Conservation (phyloP, 2,113 vertebrate genomes). For the Peromyscus californicus region DNA sequence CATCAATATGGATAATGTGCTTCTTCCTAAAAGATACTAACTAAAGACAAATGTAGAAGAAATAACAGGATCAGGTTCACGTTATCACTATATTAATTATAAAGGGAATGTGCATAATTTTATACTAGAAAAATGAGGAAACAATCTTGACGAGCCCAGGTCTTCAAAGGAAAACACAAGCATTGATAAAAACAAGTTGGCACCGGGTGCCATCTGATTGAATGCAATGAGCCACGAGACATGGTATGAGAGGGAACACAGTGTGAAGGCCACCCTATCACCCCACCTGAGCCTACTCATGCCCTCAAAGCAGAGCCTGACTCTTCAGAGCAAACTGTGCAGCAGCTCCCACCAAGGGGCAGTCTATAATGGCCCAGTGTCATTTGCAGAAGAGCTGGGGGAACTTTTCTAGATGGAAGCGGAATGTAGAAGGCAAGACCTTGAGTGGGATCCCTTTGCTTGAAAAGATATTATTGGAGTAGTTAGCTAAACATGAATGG, state of each 20-base stretch:
- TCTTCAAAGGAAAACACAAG: not conserved
- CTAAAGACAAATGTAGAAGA: not conserved
- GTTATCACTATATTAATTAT: not conserved
- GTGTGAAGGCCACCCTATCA: not conserved
- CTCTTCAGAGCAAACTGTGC: not conserved
- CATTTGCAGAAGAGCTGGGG: not conserved
- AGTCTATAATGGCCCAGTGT: not conserved
- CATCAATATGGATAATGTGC: not conserved
- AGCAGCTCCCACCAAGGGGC: not conserved
- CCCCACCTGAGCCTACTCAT: not conserved
- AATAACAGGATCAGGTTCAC: not conserved
- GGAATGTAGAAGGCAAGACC: not conserved
- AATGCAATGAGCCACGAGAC: not conserved
- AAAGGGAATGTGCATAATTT: not conserved
- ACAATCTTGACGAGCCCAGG: not conserved
- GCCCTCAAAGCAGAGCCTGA: not conserved
- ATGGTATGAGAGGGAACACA: not conserved
- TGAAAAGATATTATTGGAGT: not conserved
- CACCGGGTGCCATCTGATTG: not conserved
- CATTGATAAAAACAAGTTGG: not conserved
- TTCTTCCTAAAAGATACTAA: constrained; percentile 19
- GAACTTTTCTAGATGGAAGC: not conserved
- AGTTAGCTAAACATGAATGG: not conserved
- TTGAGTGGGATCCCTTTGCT: not conserved
- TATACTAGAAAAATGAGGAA: not conserved